Evolutionary conservation across 2,113 vertebrate species (phyloP).

Genomic region (Cyphomyrus discorhynchus): DNA sequence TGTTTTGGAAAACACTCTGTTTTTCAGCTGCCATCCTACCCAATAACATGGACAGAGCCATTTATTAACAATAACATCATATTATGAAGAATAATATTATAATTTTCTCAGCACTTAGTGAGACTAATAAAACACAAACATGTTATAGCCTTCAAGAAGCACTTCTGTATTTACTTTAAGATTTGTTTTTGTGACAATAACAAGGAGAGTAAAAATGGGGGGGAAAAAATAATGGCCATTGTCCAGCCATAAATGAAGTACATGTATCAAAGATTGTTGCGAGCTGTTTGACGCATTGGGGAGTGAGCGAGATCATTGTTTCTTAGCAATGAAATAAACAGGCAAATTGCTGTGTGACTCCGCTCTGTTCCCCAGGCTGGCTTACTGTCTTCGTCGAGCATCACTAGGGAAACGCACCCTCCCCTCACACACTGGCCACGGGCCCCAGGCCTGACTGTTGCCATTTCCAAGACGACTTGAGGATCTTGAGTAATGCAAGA

Average conservation of each 20-base stretch:
- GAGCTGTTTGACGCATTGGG: constrained; percentile 17
- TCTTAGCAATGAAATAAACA: constrained; percentile 34
- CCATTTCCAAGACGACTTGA: constrained; percentile 10
- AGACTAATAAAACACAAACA: neutral
- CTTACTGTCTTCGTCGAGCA: neutral
- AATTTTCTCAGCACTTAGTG: neutral
- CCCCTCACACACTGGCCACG: neutral
- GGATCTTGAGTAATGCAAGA: neutral
- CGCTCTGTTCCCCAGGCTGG: neutral
- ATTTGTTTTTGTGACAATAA: constrained; percentile 16
- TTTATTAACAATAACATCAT: neutral
- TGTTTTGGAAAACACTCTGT: neutral
- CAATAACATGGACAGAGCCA: neutral
- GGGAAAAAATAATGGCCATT: neutral
- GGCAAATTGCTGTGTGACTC: constrained; percentile 11
- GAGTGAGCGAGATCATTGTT: constrained; percentile 7
- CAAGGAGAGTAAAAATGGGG: neutral
- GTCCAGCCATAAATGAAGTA: neutral
- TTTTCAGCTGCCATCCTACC: neutral
- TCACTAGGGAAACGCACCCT: constrained; percentile 9
- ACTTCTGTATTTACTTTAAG: neutral
- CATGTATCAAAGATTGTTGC: neutral
- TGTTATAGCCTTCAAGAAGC: neutral
- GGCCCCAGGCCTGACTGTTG: neutral
- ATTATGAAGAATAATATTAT: neutral